Evolutionary conservation across 2,797 vertebrate species (phyloP).

Genomic region (Euthynnus affinis): DNA sequence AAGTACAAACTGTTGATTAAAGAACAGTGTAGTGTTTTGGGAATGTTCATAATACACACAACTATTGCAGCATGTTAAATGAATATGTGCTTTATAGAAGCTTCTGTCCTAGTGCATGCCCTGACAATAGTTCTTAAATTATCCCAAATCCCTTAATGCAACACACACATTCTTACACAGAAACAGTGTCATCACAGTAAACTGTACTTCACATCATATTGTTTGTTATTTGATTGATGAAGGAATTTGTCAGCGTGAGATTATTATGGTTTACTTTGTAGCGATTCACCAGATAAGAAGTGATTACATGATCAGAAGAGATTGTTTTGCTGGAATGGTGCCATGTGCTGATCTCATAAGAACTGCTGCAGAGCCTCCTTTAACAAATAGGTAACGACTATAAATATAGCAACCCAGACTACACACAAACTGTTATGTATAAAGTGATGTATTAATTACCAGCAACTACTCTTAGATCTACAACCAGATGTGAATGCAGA

Average conservation of each 20-base stretch:
- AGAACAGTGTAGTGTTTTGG: not conserved
- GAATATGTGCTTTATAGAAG: no score
- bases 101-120: not conserved
- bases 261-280: not conserved
- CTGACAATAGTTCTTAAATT: not conserved
- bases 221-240: conserved; percentile 6
- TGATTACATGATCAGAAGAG: conserved; percentile 11
- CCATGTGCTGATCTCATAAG: conserved; percentile 17
- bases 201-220: not conserved
- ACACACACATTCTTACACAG: conserved; percentile 6
- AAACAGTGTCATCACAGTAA: not conserved
- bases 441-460: not conserved
- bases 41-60: not conserved
- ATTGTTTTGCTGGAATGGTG: not conserved
- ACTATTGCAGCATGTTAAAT: not conserved
- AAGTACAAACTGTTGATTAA: not conserved
- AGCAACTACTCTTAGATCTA: conserved; percentile 27
- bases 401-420: not conserved
- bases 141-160: conserved; percentile 16
- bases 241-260: not conserved
- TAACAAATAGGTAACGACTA: not conserved
- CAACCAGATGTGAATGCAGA: conserved; percentile 19
- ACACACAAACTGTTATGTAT: not conserved
- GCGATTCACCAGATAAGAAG: not conserved
- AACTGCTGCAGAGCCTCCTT: conserved; percentile 7